Evolutionary conservation across 2,888 invertebrate species (phyloP).

Genomic region (Limnephilus lunatus): DNA sequence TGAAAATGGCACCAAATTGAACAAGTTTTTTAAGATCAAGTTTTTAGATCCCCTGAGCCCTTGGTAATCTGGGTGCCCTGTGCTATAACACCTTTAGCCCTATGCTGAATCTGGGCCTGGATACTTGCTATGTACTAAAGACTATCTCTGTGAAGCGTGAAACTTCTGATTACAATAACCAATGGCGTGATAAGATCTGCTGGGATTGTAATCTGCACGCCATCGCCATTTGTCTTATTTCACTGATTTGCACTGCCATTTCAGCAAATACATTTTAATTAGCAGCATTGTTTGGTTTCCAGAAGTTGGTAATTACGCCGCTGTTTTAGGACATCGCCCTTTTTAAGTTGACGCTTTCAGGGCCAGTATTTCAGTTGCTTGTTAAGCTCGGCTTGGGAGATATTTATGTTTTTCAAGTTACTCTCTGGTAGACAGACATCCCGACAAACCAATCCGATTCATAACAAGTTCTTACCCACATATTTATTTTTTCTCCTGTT

Average conservation of each 20-base stretch:
- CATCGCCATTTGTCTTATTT: slow-evolving; percentile 32
- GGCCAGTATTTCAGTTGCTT: too few relatives aligned
- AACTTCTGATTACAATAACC: slow-evolving; percentile 23
- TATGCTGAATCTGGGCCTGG: not conserved
- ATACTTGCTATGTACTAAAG: not conserved
- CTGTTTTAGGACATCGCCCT: not conserved
- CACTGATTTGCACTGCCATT: not conserved
- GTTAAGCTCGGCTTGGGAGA: too few relatives aligned
- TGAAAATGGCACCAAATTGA: too few relatives aligned
- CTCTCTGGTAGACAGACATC: too few relatives aligned
- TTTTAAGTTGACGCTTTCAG: not conserved
- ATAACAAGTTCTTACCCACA: too few relatives aligned
- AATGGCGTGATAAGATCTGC: slow-evolving; percentile 33
- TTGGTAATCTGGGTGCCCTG: not conserved
- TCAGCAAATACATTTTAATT: not conserved
- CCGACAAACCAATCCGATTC: too few relatives aligned
- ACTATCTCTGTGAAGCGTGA: not conserved
- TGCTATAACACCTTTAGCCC: not conserved
- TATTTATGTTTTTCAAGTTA: too few relatives aligned
- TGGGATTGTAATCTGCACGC: slow-evolving; percentile 24
- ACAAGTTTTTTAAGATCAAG: not conserved
- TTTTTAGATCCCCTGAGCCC: not conserved
- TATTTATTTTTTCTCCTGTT: too few relatives aligned
- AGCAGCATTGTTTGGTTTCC: not conserved
- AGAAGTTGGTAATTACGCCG: not conserved